Conservation (phyloP, 2,888 invertebrate species). For the Carterocephalus palaemon region DNA sequence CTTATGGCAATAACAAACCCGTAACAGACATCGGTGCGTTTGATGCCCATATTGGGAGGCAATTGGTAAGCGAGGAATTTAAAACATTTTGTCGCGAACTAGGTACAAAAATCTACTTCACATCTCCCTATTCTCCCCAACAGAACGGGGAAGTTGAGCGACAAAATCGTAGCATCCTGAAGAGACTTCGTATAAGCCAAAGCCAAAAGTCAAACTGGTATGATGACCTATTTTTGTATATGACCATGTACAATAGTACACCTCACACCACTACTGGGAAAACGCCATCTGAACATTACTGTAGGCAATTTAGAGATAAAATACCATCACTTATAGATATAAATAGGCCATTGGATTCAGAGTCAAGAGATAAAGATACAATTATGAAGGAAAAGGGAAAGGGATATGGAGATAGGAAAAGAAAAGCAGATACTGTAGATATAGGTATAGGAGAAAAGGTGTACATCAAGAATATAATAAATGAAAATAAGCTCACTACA, state of each 20-base stretch:
- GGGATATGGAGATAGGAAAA: conserved; percentile 25
- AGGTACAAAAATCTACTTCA: conserved; percentile 27
- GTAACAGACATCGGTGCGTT: conserved; percentile 5
- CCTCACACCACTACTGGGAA: conserved; percentile 30
- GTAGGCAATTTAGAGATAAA: conserved; percentile 27
- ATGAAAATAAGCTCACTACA: conserved; percentile 23
- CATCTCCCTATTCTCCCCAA: conserved; percentile 23
- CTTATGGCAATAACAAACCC: conserved; percentile 19
- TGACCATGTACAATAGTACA: conserved; percentile 31
- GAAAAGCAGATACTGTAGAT: conserved; percentile 13
- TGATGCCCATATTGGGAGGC: conserved; percentile 30
- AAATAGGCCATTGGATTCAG: conserved; percentile 10
- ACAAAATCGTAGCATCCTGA: neutral
- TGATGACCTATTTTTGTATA: neutral
- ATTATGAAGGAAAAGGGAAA: conserved; percentile 28
- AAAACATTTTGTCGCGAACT: conserved; percentile 28
- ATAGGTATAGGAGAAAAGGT: conserved; percentile 27
- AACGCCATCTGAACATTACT: conserved; percentile 30
- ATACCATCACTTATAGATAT: conserved; percentile 21
- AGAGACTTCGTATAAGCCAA: neutral
- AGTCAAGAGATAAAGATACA: conserved; percentile 25
- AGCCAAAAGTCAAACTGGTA: neutral
- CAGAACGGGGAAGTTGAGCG: neutral
- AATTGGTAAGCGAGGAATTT: conserved; percentile 34
- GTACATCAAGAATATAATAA: conserved; percentile 24